These are phyloP conservation scores for Pasiphila rectangulata DNA, from an alignment of 2,888 invertebrate species.

Conservation along the genomic window DNA sequence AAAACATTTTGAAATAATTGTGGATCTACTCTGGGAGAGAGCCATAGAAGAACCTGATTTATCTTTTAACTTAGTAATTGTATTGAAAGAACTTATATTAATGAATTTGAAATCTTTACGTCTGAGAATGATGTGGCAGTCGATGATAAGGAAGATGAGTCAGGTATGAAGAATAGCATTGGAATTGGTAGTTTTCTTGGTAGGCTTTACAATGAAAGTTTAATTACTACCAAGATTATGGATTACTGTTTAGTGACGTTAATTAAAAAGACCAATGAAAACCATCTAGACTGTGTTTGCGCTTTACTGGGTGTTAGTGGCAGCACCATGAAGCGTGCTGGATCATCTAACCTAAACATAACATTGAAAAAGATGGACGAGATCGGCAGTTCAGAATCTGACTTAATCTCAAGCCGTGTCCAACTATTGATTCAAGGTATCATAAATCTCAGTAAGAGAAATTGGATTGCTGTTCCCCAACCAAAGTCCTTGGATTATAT, in stretches of 20 bases:
- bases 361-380: conserved; percentile 86
- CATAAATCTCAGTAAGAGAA: conserved; percentile 89
- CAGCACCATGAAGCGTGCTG: conserved; percentile 84
- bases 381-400: conserved; percentile 83
- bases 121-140: conserved; percentile 82
- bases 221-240: conserved; percentile 94
- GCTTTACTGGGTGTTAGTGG: conserved; percentile 95
- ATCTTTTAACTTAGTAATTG: conserved; percentile 92
- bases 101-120: conserved; percentile 92
- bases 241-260: conserved; percentile 89
- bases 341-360: conserved; percentile 62
- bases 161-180: conserved; percentile 88
- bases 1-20: conserved; percentile 89
- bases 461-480: conserved; percentile 92
- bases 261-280: conserved; percentile 89
- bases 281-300: conserved; percentile 95
- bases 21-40: conserved; percentile 95
- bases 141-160: conserved; percentile 81
- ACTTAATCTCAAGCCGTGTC: conserved; percentile 83
- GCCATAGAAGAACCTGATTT: conserved; percentile 97
- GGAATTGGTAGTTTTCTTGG: conserved; percentile 93
- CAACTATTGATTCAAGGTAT: conserved; percentile 94
- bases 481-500: conserved; percentile 98
- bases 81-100: conserved; percentile 87
- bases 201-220: conserved; percentile 93